Conservation (phyloP, 2,797 vertebrate species). For the Hoplostethus atlanticus region DNA sequence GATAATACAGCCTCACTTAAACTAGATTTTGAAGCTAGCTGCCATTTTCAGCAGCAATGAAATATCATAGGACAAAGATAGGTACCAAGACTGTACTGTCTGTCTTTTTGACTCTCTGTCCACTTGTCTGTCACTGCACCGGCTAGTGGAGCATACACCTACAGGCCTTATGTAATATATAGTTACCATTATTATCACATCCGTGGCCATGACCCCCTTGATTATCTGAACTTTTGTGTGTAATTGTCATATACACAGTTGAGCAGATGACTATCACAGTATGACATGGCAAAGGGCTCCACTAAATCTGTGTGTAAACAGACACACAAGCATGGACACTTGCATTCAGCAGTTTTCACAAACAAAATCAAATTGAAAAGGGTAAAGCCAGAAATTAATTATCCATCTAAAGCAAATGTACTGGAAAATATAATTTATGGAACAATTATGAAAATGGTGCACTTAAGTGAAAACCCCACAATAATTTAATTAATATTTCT, state of each 20-base stretch:
- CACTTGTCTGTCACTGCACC: not conserved
- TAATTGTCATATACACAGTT: slow-evolving; percentile 30
- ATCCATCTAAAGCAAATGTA: slow-evolving; percentile 97
- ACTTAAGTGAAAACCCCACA: slow-evolving; percentile 93
- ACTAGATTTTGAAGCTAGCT: slow-evolving; percentile 74
- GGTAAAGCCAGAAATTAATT: slow-evolving; percentile 96
- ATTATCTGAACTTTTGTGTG: slow-evolving; percentile 24
- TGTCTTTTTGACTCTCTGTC: not conserved
- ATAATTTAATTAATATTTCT: slow-evolving; percentile 95
- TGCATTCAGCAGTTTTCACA: slow-evolving; percentile 77
- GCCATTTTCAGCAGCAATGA: slow-evolving; percentile 76
- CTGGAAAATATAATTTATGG: slow-evolving; percentile 98
- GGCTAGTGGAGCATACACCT: not conserved
- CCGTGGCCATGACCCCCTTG: slow-evolving; percentile 19
- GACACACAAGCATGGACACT: slow-evolving; percentile 57
- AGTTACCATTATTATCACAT: slow-evolving; percentile 13
- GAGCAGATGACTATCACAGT: slow-evolving; percentile 34
- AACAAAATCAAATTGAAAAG: slow-evolving; percentile 91
- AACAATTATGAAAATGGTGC: slow-evolving; percentile 90
- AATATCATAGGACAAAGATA: slow-evolving; percentile 71
- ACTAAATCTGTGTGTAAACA: slow-evolving; percentile 22
- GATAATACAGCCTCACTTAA: slow-evolving; percentile 89
- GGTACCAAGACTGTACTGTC: slow-evolving; percentile 16
- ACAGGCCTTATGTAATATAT: slow-evolving; percentile 7
- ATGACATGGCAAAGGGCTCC: slow-evolving; percentile 27